Base-by-base conservation (phyloP, 2,113 vertebrate species). In the Pavo muticus region DNA sequence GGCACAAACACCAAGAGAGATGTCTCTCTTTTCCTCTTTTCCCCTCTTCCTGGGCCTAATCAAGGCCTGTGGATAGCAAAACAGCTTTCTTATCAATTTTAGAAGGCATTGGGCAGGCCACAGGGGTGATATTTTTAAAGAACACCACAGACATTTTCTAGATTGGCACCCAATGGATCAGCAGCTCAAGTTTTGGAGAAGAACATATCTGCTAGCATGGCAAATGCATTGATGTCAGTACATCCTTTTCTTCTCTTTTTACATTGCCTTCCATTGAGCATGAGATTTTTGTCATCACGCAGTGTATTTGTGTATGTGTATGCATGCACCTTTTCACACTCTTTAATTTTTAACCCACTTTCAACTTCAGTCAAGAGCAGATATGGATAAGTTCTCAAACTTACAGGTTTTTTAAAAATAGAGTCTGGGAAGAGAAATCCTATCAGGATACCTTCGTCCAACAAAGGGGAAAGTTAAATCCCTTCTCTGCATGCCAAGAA, bases 1-100 rank as follows among this genome's bases (percentile, higher is more conserved):
- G 30, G 84, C 96, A 85, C 92, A 96, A 95, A 89, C 90, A 96
- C 95, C 93, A 48, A 71, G 91, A 91, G 91, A 90, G 94, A 48
- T 71, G 86, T 90, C 68, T 94, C 91, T 86, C 87, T 94, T 87
- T 97, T 63, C 93, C 89, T 88, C 78, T 90, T 32, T 67, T 91
- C 72, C 93, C 95, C 94, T 85, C 71, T 93, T 87, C 61, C 10
- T 48, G 57, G 79, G 48, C 72, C 54, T 44, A 67, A 74, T 79
- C 54, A 39, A 56, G 74, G 60, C 61, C 40, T 54, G 14, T 60
- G 89, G 64, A 59, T 24, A 19, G 17, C 60, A 64, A 76, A 89
- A 24, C n/a, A 90, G 5, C 11, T 77, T 90, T 81, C 47, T 90
- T 35, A 83, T 1, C 6, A 11, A 12, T 65, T 88, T 78, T 37